A percentile compares a stretch with the other conserved stretches of the same genome.
Evolutionary conservation across 2,888 invertebrate genomes (phyloP).

Genomic region (Pandemis cinnamomeana): DNA sequence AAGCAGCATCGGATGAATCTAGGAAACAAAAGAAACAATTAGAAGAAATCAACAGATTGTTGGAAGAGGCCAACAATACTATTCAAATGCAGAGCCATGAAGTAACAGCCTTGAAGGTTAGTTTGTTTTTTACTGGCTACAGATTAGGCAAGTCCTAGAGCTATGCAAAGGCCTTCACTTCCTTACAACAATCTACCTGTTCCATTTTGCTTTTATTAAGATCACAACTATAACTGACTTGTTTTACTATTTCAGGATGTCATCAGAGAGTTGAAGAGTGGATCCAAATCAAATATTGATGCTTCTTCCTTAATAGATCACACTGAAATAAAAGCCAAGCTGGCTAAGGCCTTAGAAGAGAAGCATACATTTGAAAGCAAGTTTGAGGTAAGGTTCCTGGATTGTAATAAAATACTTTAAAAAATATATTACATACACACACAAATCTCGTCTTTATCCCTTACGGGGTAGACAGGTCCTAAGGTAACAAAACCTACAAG

Average conservation of each 20-base stretch:
- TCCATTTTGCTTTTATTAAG: not conserved
- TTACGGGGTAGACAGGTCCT: no score
- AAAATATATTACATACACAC: no score
- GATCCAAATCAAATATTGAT: constrained; percentile 63
- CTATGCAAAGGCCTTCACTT: no score
- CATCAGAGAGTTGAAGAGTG: constrained; percentile 70
- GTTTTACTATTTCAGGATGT: constrained; percentile 64
- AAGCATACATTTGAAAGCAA: constrained; percentile 66
- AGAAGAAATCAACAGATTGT: constrained; percentile 79
- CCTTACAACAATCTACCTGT: not conserved
- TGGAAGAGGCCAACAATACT: constrained; percentile 71
- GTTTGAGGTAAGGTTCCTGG: constrained; percentile 66
- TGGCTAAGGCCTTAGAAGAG: constrained; percentile 74
- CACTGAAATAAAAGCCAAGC: constrained; percentile 76
- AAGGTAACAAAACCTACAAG: no score
- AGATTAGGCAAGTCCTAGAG: no score
- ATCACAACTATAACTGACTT: not conserved
- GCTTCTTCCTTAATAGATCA: constrained; percentile 73
- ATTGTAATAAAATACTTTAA: not conserved
- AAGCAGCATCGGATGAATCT: constrained; percentile 80
- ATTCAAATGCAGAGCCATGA: constrained; percentile 77
- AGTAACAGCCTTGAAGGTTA: constrained; percentile 73
- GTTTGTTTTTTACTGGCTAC: constrained; percentile 22
- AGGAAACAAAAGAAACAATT: constrained; percentile 83
- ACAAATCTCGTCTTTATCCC: no score